phyloP scores from a whole-genome alignment of 2,113 vertebrate genomes.

The Danionella cerebrum region DNA sequence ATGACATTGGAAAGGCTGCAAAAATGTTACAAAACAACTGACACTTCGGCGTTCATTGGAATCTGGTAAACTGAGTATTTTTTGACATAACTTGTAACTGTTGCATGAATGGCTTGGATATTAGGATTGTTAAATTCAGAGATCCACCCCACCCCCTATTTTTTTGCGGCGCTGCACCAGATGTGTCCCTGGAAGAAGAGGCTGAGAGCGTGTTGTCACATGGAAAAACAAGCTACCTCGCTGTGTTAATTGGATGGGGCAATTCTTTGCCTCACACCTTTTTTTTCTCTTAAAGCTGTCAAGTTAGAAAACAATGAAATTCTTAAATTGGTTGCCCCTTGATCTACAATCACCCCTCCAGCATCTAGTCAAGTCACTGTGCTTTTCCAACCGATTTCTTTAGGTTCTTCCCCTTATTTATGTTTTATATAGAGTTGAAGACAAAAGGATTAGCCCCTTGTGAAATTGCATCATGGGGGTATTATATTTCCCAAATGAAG shows the following conservation, averaged over 20 bases:
- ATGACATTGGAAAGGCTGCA: too few species aligned
- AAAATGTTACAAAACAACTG: too few species aligned
- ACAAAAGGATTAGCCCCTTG: too few species aligned
- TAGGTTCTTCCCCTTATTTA: neutral
- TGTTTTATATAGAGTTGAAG: neutral
- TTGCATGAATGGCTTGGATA: neutral
- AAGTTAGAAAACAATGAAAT: conserved; percentile 51
- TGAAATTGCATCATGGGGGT: too few species aligned
- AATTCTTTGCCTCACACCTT: conserved; percentile 57
- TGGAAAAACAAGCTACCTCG: conserved; percentile 41
- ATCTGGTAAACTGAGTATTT: too few species aligned
- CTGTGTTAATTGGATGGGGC: conserved; percentile 65
- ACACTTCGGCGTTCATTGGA: too few species aligned
- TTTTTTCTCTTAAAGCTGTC: conserved; percentile 52
- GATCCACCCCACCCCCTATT: neutral
- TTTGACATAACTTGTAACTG: too few species aligned
- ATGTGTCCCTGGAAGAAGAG: conserved; percentile 33
- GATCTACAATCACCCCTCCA: conserved; percentile 25
- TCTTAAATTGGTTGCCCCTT: conserved; percentile 43
- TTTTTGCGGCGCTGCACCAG: conserved; percentile 14
- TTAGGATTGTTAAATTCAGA: neutral
- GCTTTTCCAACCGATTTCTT: conserved; percentile 9
- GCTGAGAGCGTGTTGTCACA: conserved; percentile 47
- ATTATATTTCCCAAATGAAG: too few species aligned
- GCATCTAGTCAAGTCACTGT: conserved; percentile 3